These are phyloP conservation scores for Turnix velox DNA, from an alignment of 2,113 vertebrate species.

Conservation along the genomic window DNA sequence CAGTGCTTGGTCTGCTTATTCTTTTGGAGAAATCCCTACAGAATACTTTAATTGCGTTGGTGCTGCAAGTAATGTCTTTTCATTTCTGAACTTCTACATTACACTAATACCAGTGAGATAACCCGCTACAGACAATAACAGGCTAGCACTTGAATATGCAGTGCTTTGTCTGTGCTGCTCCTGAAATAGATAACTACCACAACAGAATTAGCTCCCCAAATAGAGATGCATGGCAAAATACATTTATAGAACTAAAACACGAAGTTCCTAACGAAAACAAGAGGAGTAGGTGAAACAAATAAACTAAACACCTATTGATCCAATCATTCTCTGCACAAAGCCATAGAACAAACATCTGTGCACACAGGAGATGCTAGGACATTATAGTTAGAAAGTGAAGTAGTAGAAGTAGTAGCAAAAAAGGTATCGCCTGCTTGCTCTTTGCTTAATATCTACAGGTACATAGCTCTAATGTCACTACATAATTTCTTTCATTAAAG, in stretches of 20 bases:
- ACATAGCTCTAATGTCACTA: not conserved
- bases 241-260: not conserved
- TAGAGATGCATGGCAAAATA: not conserved
- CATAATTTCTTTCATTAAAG: not conserved
- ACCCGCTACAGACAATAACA: not conserved
- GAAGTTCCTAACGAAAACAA: slow-evolving; percentile 16
- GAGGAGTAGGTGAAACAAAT: not conserved
- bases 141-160: not conserved
- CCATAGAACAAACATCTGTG: not conserved
- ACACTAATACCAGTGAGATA: not conserved
- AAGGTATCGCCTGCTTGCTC: not conserved
- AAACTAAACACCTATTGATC: not conserved
- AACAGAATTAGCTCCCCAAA: slow-evolving; percentile 1
- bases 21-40: slow-evolving; percentile 35
- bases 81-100: slow-evolving; percentile 8
- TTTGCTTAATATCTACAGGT: not conserved
- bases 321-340: not conserved
- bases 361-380: not conserved
- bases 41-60: slow-evolving; percentile 40
- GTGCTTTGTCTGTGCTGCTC: not conserved
- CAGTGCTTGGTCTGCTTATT: slow-evolving; percentile 23
- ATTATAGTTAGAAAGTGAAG: not conserved
- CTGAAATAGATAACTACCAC: slow-evolving; percentile 17
- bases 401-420: not conserved
- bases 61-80: not conserved